Percentiles rank a stretch among this genome's conserved stretches.
Evolutionary conservation across 2,797 vertebrate species (phyloP).

Genomic region (Onychomys torridus): DNA sequence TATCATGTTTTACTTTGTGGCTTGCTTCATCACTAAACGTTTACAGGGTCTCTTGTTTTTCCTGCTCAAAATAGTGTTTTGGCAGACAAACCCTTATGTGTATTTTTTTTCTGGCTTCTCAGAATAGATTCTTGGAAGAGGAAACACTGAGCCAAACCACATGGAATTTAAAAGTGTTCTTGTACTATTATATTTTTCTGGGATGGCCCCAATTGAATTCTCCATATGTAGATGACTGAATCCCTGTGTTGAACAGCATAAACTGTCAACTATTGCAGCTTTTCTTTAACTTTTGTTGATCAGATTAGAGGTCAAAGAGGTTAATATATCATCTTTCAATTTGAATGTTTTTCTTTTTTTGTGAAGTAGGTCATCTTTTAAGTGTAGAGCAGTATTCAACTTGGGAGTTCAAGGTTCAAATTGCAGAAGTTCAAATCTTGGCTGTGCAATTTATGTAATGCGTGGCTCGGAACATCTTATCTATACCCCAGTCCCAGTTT

Average conservation of each 20-base stretch:
- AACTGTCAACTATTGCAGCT: neutral
- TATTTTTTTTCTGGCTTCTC: slow-evolving; percentile 24
- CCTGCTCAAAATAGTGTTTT: slow-evolving; percentile 37
- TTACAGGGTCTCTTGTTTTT: slow-evolving; percentile 50
- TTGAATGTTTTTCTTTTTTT: slow-evolving; percentile 32
- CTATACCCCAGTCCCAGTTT: neutral
- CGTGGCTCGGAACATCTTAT: neutral
- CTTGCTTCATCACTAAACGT: slow-evolving; percentile 44
- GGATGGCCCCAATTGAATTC: neutral
- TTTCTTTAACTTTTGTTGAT: neutral
- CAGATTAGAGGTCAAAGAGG: neutral
- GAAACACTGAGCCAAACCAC: slow-evolving; percentile 15
- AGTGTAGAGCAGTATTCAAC: neutral
- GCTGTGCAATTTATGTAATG: neutral
- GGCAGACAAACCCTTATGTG: slow-evolving; percentile 2
- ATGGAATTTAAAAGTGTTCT: slow-evolving; percentile 40
- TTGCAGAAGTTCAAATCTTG: neutral
- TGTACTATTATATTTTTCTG: slow-evolving; percentile 15
- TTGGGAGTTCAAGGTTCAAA: neutral
- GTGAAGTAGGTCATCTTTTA: neutral
- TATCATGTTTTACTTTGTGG: slow-evolving; percentile 9
- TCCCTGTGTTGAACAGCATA: neutral
- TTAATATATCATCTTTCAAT: neutral
- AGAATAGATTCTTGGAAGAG: slow-evolving; percentile 60
- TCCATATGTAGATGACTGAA: slow-evolving; percentile 3